phyloP scores from a whole-genome alignment of 2,113 vertebrate species.

The Sinocyclocheilus anophthalmus region DNA sequence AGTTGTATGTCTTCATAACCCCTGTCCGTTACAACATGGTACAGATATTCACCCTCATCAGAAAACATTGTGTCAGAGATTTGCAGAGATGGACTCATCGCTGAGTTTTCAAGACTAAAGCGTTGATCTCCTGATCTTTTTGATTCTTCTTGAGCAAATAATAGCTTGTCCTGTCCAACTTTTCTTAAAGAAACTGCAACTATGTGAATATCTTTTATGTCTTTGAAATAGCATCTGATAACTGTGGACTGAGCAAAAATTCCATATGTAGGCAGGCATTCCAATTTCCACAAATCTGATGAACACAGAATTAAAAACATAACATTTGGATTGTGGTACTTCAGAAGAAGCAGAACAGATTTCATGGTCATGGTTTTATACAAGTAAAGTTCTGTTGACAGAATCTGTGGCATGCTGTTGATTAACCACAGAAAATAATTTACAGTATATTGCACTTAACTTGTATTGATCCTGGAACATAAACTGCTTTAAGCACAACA shows the following conservation, averaged over 20 bases:
- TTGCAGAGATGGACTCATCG: slow-evolving; percentile 62
- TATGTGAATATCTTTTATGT: not conserved
- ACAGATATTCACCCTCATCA: slow-evolving; percentile 49
- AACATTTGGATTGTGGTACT: not conserved
- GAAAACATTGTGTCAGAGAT: slow-evolving; percentile 53
- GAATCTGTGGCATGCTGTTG: not conserved
- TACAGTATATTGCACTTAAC: not conserved
- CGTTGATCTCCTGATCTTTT: rapidly evolving
- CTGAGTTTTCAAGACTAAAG: slow-evolving; percentile 35
- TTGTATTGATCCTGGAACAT: not conserved
- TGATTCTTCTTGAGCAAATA: no score
- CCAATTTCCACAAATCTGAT: slow-evolving; percentile 39
- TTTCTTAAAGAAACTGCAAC: not conserved
- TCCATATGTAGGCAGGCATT: slow-evolving; percentile 24
- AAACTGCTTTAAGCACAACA: not conserved
- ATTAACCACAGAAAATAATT: not conserved
- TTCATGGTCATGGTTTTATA: not conserved
- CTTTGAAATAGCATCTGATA: slow-evolving; percentile 41
- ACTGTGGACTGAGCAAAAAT: slow-evolving; percentile 20
- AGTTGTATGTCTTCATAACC: rapidly evolving
- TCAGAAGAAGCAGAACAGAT: not conserved
- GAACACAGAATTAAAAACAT: not conserved
- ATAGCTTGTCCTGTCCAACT: rapidly evolving
- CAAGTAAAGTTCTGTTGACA: not conserved
- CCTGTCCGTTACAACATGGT: not conserved